These are phyloP conservation scores for Cyanoderma ruficeps DNA, from an alignment of 2,113 vertebrate species.

Conservation along the genomic window DNA sequence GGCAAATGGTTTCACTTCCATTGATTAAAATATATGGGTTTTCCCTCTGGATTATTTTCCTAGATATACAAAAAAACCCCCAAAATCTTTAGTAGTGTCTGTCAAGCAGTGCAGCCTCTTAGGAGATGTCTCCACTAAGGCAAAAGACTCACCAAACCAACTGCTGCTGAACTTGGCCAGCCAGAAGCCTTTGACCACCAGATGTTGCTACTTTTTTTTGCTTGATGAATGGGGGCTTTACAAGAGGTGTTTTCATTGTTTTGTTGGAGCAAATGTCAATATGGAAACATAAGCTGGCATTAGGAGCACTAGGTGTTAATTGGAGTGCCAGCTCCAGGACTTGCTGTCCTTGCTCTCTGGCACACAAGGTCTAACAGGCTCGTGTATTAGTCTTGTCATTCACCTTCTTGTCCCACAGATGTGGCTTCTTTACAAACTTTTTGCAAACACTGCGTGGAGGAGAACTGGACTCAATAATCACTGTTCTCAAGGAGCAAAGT, in stretches of 20 bases:
- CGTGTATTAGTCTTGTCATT: background rate
- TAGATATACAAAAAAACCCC: background rate
- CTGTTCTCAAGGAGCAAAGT: background rate
- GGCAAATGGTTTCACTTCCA: constrained; percentile 48
- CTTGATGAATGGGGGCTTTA: background rate
- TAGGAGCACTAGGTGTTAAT: background rate
- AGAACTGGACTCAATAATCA: background rate
- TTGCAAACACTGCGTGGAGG: background rate
- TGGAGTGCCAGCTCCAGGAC: background rate
- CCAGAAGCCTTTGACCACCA: constrained; percentile 49
- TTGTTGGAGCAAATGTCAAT: constrained; percentile 28
- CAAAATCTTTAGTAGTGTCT: background rate
- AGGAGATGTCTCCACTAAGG: background rate
- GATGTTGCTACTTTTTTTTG: constrained; percentile 22
- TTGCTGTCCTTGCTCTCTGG: background rate
- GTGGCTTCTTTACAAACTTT: background rate
- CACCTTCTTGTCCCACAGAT: background rate
- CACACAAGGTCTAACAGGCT: background rate
- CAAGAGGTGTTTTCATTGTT: constrained; percentile 30
- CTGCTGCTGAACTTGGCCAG: background rate
- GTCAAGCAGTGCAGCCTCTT: background rate
- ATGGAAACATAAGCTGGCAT: background rate
- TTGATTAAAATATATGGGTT: constrained; percentile 56
- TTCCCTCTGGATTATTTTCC: constrained; percentile 55
- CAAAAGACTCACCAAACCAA: background rate